These are phyloP conservation scores for Phengaris arion DNA, from an alignment of 2,888 invertebrate genomes.

Conservation along the genomic window DNA sequence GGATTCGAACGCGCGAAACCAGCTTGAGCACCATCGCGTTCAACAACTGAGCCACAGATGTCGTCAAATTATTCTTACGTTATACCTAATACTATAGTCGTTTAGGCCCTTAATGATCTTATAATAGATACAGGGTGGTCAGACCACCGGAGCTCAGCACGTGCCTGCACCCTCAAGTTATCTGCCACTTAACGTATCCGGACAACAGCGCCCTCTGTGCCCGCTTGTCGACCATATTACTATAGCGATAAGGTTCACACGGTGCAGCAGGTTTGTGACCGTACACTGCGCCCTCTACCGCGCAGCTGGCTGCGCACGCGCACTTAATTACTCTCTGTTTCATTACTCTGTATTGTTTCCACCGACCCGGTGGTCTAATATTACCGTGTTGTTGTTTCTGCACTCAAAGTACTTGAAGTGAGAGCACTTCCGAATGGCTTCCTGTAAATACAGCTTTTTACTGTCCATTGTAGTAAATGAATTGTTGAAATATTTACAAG, in stretches of 20 bases:
- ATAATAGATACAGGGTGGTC: slow-evolving; percentile 47
- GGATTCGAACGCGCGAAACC: no score
- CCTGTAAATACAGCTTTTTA: slow-evolving; percentile 5
- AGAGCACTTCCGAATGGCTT: slow-evolving; percentile 23
- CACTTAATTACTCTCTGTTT: slow-evolving; percentile 54
- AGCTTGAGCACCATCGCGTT: no score
- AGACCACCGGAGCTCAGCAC: slow-evolving; percentile 44
- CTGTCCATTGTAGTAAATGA: neutral
- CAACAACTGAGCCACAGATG: no score
- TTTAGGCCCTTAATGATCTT: neutral
- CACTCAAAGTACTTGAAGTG: slow-evolving; percentile 13
- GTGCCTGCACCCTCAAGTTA: slow-evolving; percentile 4
- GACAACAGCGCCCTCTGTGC: neutral
- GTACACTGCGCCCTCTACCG: slow-evolving; percentile 30
- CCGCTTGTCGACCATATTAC: neutral
- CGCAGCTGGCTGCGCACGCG: slow-evolving; percentile 70
- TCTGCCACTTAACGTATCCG: slow-evolving; percentile 11
- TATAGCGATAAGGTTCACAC: neutral
- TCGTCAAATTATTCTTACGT: no score
- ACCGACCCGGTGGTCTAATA: slow-evolving; percentile 28
- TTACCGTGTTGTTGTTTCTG: slow-evolving; percentile 19
- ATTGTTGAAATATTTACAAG: neutral
- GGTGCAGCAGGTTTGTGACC: neutral
- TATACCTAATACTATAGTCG: neutral
- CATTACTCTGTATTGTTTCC: slow-evolving; percentile 16